Evolutionary conservation across 1,140 invertebrate species (phyloP), one percentile per base, ranked within the genome.

Genomic region (Lepidurus apus): DNA sequence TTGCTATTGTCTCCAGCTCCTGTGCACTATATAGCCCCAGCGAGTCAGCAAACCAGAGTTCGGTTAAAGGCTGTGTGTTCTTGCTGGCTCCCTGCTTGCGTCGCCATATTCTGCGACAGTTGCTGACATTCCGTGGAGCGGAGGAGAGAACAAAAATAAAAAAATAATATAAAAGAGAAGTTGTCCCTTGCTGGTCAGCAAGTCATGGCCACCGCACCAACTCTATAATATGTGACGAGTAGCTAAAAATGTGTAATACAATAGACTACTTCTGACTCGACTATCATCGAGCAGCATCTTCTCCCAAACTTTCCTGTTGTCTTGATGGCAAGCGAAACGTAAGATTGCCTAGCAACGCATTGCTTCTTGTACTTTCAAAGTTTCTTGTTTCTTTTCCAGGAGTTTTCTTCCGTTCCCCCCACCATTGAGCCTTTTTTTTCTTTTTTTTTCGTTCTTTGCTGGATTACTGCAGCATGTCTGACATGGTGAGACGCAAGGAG

Each of bases 401-500:
- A 13, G 45, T 47, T 47, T 10, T 21, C 21, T 65, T 65, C 17
- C 21, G 1, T 65, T 8, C 17, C 17, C 21, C 47, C 53, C 13
- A 1, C 53, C 21, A 65, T 7, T 65, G 53, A 65, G 17, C 10
- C 17, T 47, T 6, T 47, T 10, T 47, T 47, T 47, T 1, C 7
- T 7, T 47, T 47, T 47, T 47, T 1, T 47, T 47, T 47, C 4
- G 9, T 47, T 65, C 17, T 65, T 65, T 13, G 8, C 13, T 17
- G 53, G 53, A 65, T 65, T 65, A 65, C 53, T 65, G 53, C 45
- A 65, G 53, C 13, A 65, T 65, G 53, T 65, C 13, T 21, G 53
- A 65, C 53, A 65, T 11, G 53, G 53, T n/a, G 53, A 65, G 53
- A 65, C 53, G 53, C 53, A 65, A 65, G 53, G 7, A 65, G 53